Base-by-base conservation (phyloP, 2,113 vertebrate genomes). In the Arvicanthis niloticus region DNA sequence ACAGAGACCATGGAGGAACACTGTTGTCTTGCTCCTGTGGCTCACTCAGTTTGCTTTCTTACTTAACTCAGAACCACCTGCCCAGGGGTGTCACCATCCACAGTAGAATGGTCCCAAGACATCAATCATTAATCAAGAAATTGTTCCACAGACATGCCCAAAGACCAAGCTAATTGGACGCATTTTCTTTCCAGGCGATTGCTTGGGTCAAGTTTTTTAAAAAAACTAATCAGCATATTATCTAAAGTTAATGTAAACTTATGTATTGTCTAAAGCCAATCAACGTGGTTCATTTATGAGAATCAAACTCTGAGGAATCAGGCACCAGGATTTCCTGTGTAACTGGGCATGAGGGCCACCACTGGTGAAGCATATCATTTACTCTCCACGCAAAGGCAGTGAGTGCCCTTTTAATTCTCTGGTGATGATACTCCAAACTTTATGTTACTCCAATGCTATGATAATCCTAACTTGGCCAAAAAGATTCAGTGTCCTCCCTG, bases 371-470 rank as follows among this genome's bases (percentile, higher is more conserved):
- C 26, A 7, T 42, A 67, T 24, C 81, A 2, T 48, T 82, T 26
- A 86, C 24, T 85, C 56, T 84, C 29, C 58, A 26, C 48, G 26
- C 77, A 53, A 93, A 45, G 17, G 21, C 0, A 13, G 84, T 24
- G 51, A 13, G 84, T 24, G 51, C 34, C 72, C 15, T 85, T 45
- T 80, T 56, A 85, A 72, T 89, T 94, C 95, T 96, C 91, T 58
- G 68, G n/a, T 75, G 56, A 91, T 76, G 68, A 40, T 40, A 58
- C 4, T 37, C 17, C 56, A 91, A 65, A 19, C 26, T 29, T 87
- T 67, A 48, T 85, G 42, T 11, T 68, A 29, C 16, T 22, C 72
- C 56, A 31, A 67, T 92, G 11, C 9, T 81, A 40, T 40, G 24
- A n/a, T 90, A 94, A 70, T 34, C 24, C 21, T 53, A 31, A 58